Evolutionary conservation across 2,888 invertebrate species (phyloP).

Genomic region (Drosophila algonquin): DNA sequence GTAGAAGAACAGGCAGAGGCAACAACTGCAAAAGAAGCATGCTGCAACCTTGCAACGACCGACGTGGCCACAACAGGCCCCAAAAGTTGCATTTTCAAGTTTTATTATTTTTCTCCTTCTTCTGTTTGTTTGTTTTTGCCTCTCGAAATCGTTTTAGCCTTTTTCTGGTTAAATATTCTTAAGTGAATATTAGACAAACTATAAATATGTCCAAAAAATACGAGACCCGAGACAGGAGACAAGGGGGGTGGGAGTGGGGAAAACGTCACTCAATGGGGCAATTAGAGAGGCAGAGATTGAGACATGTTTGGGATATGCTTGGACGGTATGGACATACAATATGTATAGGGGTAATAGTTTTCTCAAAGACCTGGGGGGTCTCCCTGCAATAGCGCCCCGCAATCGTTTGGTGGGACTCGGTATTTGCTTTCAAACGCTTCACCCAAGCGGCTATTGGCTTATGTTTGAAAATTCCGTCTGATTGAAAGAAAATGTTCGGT

Average conservation of each 20-base stretch:
- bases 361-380: too few species aligned
- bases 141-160: slow-evolving; percentile 43
- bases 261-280: background rate
- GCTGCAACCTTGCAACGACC: background rate
- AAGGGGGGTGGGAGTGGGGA: background rate
- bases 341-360: too few species aligned
- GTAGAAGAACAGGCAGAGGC: background rate
- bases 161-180: background rate
- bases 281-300: background rate
- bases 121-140: slow-evolving; percentile 46
- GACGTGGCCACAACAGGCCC: slow-evolving; percentile 7
- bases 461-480: too few species aligned
- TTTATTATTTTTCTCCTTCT: background rate
- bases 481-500: too few species aligned
- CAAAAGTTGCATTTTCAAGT: background rate
- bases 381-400: too few species aligned
- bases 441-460: too few species aligned
- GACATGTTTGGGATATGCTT: background rate
- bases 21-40: slow-evolving; percentile 31
- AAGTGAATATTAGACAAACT: background rate
- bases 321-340: too few species aligned
- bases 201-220: background rate
- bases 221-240: background rate
- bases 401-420: too few species aligned
- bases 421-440: too few species aligned